Evolutionary conservation across 2,888 invertebrate genomes (phyloP).

Genomic region (Calephelis perditalis): DNA sequence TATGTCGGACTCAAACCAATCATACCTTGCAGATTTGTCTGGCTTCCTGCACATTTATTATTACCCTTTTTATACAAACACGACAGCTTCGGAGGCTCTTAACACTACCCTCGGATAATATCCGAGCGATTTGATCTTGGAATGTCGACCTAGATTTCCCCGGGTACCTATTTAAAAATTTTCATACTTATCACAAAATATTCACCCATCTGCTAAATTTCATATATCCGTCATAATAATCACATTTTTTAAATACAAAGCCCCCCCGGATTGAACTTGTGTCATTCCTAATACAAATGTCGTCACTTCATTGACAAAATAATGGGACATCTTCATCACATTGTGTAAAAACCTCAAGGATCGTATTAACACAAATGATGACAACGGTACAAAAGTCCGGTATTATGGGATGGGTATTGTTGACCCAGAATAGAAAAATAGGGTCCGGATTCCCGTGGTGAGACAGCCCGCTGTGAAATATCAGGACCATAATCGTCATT

Average conservation of each 20-base stretch:
- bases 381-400: conserved; percentile 64
- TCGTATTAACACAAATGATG: conserved; percentile 76
- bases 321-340: conserved; percentile 66
- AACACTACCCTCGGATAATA: too few relatives aligned
- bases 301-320: conserved; percentile 68
- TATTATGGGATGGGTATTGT: conserved; percentile 66
- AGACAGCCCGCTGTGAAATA: conserved; percentile 50
- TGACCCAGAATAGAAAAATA: conserved; percentile 67
- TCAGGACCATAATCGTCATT: conserved; percentile 58
- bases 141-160: too few relatives aligned
- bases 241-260: conserved; percentile 54
- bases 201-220: too few relatives aligned
- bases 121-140: too few relatives aligned
- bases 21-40: conserved; percentile 26
- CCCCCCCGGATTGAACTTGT: conserved; percentile 60
- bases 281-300: conserved; percentile 74
- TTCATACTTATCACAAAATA: too few relatives aligned
- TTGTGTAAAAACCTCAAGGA: conserved; percentile 76
- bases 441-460: conserved; percentile 60
- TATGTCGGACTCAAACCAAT: too few relatives aligned
- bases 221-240: conserved; percentile 50
- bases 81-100: too few relatives aligned
- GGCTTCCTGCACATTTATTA: too few relatives aligned
- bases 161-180: too few relatives aligned
- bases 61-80: too few relatives aligned